phyloP scores from a whole-genome alignment of 2,113 vertebrate species.

The Patagioenas fasciata region DNA sequence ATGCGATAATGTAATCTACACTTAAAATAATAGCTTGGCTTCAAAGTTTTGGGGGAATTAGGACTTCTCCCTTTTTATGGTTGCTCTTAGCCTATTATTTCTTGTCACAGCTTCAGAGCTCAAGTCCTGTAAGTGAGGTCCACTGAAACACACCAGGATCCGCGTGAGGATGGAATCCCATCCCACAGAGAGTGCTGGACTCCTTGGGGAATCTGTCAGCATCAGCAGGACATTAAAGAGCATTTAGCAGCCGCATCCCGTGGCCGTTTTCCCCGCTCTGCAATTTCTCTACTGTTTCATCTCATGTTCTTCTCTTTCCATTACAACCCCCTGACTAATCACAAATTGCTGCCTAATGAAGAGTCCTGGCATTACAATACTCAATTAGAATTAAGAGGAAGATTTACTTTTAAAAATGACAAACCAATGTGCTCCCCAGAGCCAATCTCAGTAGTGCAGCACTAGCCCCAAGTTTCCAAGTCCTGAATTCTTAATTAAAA shows the following conservation, averaged over 20 bases:
- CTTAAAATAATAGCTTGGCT: constrained; percentile 33
- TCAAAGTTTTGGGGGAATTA: background rate
- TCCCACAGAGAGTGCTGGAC: background rate
- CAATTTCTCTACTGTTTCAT: background rate
- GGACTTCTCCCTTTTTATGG: background rate
- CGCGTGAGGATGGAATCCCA: accelerated
- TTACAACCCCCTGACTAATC: constrained; percentile 5
- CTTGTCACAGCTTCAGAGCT: background rate
- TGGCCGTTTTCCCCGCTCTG: background rate
- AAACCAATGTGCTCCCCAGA: background rate
- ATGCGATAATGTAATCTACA: constrained; percentile 16
- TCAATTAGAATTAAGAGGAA: constrained; percentile 54
- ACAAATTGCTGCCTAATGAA: constrained; percentile 46
- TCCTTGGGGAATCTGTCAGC: background rate
- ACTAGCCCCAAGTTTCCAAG: background rate
- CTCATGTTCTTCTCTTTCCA: background rate
- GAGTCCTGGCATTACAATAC: constrained; percentile 17
- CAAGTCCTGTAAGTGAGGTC: background rate
- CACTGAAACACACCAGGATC: background rate
- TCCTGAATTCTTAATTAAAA: constrained; percentile 40
- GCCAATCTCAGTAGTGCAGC: background rate
- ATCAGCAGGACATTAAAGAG: background rate
- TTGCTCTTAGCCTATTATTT: background rate
- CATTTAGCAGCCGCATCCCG: background rate
- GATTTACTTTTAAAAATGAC: constrained; percentile 41